A percentile compares a stretch with the other conserved stretches of the same genome.
Conservation (phyloP, 1,140 invertebrate genomes). For the Druon quercuslanigerum region DNA sequence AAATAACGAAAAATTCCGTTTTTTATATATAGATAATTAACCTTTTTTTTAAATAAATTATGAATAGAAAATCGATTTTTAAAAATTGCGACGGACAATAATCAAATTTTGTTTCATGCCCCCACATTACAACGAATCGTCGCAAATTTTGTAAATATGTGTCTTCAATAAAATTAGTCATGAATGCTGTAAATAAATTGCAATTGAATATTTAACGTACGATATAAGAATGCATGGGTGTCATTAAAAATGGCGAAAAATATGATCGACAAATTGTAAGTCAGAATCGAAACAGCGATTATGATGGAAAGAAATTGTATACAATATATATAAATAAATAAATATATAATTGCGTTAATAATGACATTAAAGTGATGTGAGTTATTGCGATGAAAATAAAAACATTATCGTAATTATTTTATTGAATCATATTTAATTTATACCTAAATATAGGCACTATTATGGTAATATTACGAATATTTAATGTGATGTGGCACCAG, state of each 20-base stretch:
- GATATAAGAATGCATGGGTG: not conserved
- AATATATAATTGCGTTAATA: not conserved
- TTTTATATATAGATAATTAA: no score
- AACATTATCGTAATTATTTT: not conserved
- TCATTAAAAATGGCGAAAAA: not conserved
- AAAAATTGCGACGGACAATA: conserved; percentile 1
- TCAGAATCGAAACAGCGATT: not conserved
- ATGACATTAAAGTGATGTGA: not conserved
- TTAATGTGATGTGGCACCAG: no score
- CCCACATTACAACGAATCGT: conserved; percentile 13
- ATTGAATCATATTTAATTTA: not conserved
- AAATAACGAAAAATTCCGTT: no score
- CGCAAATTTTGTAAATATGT: conserved; percentile 11
- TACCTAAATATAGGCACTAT: not conserved
- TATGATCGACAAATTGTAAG: conserved; percentile 2
- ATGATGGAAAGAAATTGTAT: not conserved
- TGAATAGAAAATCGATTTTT: conserved; percentile 8
- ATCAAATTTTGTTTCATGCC: not conserved
- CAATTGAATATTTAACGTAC: conserved; percentile 20
- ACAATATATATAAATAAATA: not conserved
- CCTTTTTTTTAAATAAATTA: not conserved
- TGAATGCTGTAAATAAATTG: conserved; percentile 26
- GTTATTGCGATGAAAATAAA: not conserved
- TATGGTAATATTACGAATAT: no score
- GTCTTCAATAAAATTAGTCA: conserved; percentile 4